Conservation (phyloP, 1,140 invertebrate species). For the Bradysia coprophila region DNA sequence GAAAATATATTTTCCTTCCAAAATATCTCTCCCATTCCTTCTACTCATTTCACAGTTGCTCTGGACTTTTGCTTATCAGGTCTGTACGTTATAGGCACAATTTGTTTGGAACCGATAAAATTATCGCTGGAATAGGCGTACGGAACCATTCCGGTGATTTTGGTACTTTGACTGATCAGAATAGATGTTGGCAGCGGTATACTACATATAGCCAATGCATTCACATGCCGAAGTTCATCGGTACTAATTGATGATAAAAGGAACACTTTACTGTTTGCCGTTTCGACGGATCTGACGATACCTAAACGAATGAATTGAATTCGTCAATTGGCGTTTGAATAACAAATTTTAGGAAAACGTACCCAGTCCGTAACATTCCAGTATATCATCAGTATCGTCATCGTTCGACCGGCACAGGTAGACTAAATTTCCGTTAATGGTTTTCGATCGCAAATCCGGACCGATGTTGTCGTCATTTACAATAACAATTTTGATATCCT, state of each 20-base stretch:
- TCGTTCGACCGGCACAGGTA: conserved; percentile 11
- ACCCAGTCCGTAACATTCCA: conserved; percentile 18
- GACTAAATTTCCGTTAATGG: conserved; percentile 18
- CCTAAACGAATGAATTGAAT: conserved; percentile 8
- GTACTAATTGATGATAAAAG: conserved; percentile 11
- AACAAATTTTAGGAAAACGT: not conserved
- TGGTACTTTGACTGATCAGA: conserved; percentile 13
- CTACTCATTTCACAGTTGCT: too few species aligned
- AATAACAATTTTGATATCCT: conserved; percentile 8
- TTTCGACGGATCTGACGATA: conserved; percentile 16
- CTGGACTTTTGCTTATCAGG: too few species aligned
- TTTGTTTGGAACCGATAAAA: conserved; percentile 13
- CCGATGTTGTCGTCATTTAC: conserved; percentile 5
- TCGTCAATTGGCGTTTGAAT: not conserved
- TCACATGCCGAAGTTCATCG: conserved; percentile 7
- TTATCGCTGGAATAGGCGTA: conserved; percentile 15
- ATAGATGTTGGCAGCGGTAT: conserved; percentile 14
- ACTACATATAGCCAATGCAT: conserved; percentile 12
- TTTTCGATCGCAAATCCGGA: conserved; percentile 8
- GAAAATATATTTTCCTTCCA: too few species aligned
- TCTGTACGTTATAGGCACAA: conserved; percentile 16
- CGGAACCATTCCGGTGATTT: conserved; percentile 10
- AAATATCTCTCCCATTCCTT: too few species aligned
- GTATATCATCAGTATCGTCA: not conserved
- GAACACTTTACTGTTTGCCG: conserved; percentile 9